Percentiles rank a stretch among this genome's conserved stretches.
phyloP scores from a whole-genome alignment of 2,888 invertebrate genomes.

The Pecten maximus region DNA sequence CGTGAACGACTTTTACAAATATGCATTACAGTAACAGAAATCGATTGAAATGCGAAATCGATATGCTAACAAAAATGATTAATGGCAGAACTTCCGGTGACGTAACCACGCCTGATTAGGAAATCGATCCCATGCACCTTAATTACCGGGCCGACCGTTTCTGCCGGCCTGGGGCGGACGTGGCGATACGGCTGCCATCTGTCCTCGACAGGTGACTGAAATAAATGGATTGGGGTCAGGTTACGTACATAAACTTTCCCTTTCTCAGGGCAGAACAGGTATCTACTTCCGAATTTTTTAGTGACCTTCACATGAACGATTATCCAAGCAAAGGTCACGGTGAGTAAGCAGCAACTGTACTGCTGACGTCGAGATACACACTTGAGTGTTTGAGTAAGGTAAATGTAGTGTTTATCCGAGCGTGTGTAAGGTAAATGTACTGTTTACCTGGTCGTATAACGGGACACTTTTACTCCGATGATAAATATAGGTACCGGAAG shows the following conservation, averaged over 20 bases:
- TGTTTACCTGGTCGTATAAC: too few relatives aligned
- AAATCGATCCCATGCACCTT: background rate
- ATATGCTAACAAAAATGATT: conserved; percentile 2
- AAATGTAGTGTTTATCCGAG: too few relatives aligned
- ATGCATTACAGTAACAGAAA: background rate
- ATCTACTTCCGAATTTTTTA: background rate
- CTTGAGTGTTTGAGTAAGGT: too few relatives aligned
- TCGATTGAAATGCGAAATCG: background rate
- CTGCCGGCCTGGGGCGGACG: background rate
- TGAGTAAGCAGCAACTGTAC: background rate
- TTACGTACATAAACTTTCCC: background rate
- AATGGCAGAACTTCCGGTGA: background rate
- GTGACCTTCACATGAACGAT: background rate
- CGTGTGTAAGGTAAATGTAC: too few relatives aligned
- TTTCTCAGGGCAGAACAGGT: background rate
- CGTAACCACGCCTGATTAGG: background rate
- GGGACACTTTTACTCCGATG: too few relatives aligned
- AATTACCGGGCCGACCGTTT: background rate
- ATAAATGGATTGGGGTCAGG: background rate
- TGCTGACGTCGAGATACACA: background rate
- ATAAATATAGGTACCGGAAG: too few relatives aligned
- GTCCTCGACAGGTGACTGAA: conserved; percentile 21
- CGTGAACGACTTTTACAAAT: background rate
- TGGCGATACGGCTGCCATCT: background rate
- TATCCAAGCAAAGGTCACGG: background rate